phyloP scores from a whole-genome alignment of 2,888 invertebrate genomes.

The Thelaira solivaga region DNA sequence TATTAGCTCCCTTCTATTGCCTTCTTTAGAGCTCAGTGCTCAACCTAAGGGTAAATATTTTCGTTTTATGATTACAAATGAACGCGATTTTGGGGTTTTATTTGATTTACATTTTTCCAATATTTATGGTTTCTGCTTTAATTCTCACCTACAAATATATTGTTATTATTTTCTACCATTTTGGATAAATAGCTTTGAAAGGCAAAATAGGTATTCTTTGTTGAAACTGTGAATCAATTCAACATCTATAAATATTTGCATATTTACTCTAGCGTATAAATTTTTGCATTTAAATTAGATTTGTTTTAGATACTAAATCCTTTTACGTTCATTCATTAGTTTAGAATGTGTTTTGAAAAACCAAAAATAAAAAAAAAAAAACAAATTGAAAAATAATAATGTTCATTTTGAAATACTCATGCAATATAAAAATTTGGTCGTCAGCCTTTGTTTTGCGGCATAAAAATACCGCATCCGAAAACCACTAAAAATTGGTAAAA shows the following conservation, averaged over 20 bases:
- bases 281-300: constrained; percentile 30
- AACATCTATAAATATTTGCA: constrained; percentile 35
- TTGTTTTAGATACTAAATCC: constrained; percentile 17
- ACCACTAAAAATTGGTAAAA: constrained; percentile 56
- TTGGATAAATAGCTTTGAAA: too few relatives aligned
- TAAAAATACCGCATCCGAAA: constrained; percentile 52
- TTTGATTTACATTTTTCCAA: too few relatives aligned
- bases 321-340: constrained; percentile 29
- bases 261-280: constrained; percentile 28
- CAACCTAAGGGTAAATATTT: too few relatives aligned
- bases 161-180: too few relatives aligned
- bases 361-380: background rate
- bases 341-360: constrained; percentile 19
- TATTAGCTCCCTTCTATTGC: too few relatives aligned
- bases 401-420: constrained; percentile 2
- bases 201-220: too few relatives aligned
- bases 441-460: constrained; percentile 53
- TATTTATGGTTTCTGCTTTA: too few relatives aligned
- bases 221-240: too few relatives aligned
- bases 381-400: background rate
- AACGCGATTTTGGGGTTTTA: too few relatives aligned
- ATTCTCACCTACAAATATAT: too few relatives aligned
- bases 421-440: constrained; percentile 47
- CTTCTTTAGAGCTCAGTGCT: too few relatives aligned
- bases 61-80: too few relatives aligned